A percentile compares a stretch with the other conserved stretches of the same genome.
phyloP scores from a whole-genome alignment of 2,113 vertebrate species.

The Galbula dea region DNA sequence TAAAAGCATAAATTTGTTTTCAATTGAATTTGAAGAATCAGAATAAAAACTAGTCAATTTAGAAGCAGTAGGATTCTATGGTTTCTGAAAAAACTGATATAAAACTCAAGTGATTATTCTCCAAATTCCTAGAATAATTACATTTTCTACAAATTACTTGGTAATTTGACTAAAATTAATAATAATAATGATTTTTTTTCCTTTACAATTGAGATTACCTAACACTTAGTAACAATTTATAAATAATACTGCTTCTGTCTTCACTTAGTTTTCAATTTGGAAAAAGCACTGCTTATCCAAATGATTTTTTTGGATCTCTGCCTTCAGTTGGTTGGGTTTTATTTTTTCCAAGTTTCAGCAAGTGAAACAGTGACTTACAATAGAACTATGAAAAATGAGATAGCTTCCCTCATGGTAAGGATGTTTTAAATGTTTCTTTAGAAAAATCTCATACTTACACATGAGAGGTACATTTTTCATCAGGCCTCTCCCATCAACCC shows the following conservation, averaged over 20 bases:
- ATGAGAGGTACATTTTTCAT: background rate
- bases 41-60: background rate
- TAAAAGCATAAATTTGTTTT: background rate
- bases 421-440: background rate
- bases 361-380: background rate
- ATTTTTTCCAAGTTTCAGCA: background rate
- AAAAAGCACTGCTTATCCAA: background rate
- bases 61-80: background rate
- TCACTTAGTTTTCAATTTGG: background rate
- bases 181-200: background rate
- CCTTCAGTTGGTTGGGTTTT: background rate
- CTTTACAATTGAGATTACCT: background rate
- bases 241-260: background rate
- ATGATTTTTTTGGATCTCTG: background rate
- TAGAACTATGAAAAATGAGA: background rate
- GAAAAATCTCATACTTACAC: background rate
- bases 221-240: background rate
- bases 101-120: background rate
- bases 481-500: background rate
- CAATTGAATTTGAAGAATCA: background rate
- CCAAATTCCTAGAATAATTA: background rate
- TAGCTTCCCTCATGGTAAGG: background rate
- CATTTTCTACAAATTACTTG: background rate
- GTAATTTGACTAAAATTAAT: background rate
- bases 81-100: background rate